Conservation (phyloP, 2,888 invertebrate genomes). For the Parochlus steinenii region DNA sequence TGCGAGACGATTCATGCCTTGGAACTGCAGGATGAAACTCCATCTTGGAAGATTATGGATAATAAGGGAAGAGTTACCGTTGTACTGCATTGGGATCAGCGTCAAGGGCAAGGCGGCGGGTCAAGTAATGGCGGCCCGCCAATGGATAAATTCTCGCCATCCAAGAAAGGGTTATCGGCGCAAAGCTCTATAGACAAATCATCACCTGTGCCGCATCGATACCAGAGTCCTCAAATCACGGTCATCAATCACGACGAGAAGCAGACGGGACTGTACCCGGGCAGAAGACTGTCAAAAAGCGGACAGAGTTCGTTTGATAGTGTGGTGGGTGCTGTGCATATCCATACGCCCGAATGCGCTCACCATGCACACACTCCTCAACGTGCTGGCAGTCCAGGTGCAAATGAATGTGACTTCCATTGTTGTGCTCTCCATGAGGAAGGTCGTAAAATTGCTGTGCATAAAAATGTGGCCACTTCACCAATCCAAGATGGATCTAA, state of each 20-base stretch:
- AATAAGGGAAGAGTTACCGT: conserved; percentile 93
- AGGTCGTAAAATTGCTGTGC: conserved; percentile 77
- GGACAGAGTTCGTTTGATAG: conserved; percentile 53
- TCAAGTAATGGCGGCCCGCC: conserved; percentile 27
- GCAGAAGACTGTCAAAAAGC: conserved; percentile 38
- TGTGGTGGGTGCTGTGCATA: conserved; percentile 47
- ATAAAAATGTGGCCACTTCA: conserved; percentile 83
- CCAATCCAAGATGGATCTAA: conserved; percentile 69
- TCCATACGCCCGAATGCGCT: conserved; percentile 69
- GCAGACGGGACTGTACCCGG: conserved; percentile 30
- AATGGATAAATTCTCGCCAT: conserved; percentile 31
- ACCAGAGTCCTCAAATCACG: conserved; percentile 71
- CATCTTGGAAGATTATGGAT: conserved; percentile 98
- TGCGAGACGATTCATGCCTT: conserved; percentile 92
- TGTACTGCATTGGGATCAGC: conserved; percentile 92
- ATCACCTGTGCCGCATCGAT: conserved; percentile 29
- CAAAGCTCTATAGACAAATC: conserved; percentile 50
- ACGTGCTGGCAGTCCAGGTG: conserved; percentile 44
- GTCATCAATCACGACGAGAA: conserved; percentile 87
- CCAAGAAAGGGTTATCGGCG: conserved; percentile 34
- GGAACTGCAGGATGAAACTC: conserved; percentile 90
- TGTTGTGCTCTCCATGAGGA: conserved; percentile 90
- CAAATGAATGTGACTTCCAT: conserved; percentile 83
- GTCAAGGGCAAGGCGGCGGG: conserved; percentile 42
- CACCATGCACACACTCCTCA: conserved; percentile 51